Base-by-base conservation (phyloP, 2,888 invertebrate species). In the Melipona beecheii region DNA sequence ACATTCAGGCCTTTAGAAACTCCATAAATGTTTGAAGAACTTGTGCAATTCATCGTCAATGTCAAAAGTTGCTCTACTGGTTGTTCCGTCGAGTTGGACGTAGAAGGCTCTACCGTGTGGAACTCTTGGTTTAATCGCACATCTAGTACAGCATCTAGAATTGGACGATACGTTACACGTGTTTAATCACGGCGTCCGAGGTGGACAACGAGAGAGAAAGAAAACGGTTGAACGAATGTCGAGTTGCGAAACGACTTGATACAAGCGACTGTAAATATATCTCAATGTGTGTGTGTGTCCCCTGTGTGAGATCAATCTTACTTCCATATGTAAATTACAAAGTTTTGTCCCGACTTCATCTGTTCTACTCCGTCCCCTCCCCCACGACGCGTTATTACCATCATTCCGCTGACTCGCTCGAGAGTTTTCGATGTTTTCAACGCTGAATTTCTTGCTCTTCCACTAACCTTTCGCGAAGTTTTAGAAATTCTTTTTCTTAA, bases 241-340 rank as follows among this genome's bases (percentile, higher is more conserved):
- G 50, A 6, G 60, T 4, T 54, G 68, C 43, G 49, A 56, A n/a
- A 31, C 50, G 75, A 75, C 17, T 24, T 65, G 21, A 27, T 36
- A 21, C 21, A 54, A 75, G 27, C 60, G 50, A 71, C 52, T 83
- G 82, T 83, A 83, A 83, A 83, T 83, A 83, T 68, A 69, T 82
- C 64, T 83, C 65, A 76, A 81, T 64, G 27, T 27, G 19, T 27
- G 19, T 52, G 19, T 19, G 60, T 76, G 83, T 83, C 64, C 50
- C 73, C 76, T 54, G 69, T 77, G 64, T 43, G 65, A 82, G 54
- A 79, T 56, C 50, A 60, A 58, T 52, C 64, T 69, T 64, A 80
- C 56, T 81, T 74, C 74, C 70, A 58, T 82, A 70, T 80, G 64
- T 80, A 75, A 74, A 74, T 76, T 74, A 81, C 74, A 81, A 74